Evolutionary conservation across 2,888 invertebrate genomes (phyloP).

Genomic region (Agrenia bidenticulata): DNA sequence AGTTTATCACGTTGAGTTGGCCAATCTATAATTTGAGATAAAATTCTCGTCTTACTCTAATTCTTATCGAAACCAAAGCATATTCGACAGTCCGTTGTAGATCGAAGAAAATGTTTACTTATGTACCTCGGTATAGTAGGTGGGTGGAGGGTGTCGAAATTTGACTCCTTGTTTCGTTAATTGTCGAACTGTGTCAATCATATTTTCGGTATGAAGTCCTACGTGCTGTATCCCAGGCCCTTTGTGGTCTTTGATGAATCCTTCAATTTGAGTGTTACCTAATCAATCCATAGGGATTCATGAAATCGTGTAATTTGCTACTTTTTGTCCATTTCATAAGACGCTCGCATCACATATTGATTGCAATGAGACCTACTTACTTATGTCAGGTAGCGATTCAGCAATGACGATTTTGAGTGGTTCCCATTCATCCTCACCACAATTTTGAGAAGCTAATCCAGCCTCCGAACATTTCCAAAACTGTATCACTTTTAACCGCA

Average conservation of each 20-base stretch:
- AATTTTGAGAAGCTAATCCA: constrained; percentile 45
- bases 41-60: no score
- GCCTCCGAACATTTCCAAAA: constrained; percentile 58
- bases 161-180: constrained; percentile 55
- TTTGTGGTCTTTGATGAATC: constrained; percentile 57
- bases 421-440: constrained; percentile 34
- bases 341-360: not conserved
- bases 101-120: no score
- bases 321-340: constrained; percentile 11
- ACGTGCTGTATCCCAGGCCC: constrained; percentile 59
- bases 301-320: constrained; percentile 24
- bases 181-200: constrained; percentile 55
- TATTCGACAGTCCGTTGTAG: no score
- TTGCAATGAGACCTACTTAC: constrained; percentile 33
- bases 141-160: constrained; percentile 57
- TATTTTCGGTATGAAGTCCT: constrained; percentile 56
- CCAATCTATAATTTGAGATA: constrained; percentile 47
- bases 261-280: constrained; percentile 58
- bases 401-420: constrained; percentile 57
- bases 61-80: no score
- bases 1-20: constrained; percentile 55
- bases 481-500: constrained; percentile 58
- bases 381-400: constrained; percentile 56
- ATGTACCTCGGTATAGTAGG: constrained; percentile 58
- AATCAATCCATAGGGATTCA: no score